Percentiles rank a stretch among this genome's conserved stretches.
These are phyloP conservation scores for Zhengitettix transpicula DNA, from an alignment of 2,888 invertebrate genomes.

Conservation along the genomic window DNA sequence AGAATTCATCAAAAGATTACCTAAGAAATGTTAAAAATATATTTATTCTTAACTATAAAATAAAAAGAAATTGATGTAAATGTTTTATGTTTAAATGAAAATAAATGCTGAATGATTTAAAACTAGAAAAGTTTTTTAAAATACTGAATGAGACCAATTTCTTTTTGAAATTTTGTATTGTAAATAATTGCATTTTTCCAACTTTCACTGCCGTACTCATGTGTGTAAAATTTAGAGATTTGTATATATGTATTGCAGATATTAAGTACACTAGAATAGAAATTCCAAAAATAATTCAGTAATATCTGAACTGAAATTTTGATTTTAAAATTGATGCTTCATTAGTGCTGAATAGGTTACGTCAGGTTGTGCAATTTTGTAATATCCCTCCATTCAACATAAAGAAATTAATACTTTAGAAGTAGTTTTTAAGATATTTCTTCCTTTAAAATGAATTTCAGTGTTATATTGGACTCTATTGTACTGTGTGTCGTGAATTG, in stretches of 20 bases:
- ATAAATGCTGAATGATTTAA: neutral
- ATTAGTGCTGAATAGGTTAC: neutral
- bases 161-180: neutral
- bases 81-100: neutral
- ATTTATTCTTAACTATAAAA: neutral
- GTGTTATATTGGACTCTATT: conserved; percentile 1
- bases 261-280: neutral
- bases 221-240: neutral
- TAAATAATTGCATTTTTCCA: neutral
- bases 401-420: neutral
- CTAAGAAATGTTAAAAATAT: neutral
- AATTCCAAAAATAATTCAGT: neutral
- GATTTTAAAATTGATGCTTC: neutral
- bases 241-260: neutral
- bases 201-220: conserved; percentile 1
- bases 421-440: conserved; percentile 1
- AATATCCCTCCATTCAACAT: conserved; percentile 6
- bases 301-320: neutral
- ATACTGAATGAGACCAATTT: neutral
- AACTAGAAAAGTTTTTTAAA: neutral
- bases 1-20: neutral
- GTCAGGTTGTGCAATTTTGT: conserved; percentile 7
- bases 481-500: conserved; percentile 8
- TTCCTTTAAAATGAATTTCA: conserved; percentile 2
- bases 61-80: neutral